Percentiles rank a stretch among this genome's conserved stretches.
These are phyloP conservation scores for Cordilura impudica DNA, from an alignment of 2,888 invertebrate species.

Conservation along the genomic window DNA sequence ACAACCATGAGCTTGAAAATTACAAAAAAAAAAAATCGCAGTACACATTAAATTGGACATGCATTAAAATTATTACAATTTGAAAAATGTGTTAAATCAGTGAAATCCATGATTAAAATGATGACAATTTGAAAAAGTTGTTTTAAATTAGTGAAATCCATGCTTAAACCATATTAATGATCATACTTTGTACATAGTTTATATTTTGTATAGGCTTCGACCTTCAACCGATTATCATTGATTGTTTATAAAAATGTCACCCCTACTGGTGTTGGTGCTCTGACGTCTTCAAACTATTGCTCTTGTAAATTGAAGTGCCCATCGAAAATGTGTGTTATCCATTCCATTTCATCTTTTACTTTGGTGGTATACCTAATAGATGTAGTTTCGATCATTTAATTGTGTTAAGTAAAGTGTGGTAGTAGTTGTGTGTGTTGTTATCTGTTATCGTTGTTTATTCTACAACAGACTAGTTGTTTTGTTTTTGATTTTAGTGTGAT, in stretches of 20 bases:
- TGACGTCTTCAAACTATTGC: not conserved
- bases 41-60: no score
- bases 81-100: not conserved
- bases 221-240: not conserved
- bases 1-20: constrained; percentile 18
- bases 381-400: not conserved
- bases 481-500: constrained; percentile 46
- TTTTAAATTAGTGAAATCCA: constrained; percentile 6
- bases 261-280: not conserved
- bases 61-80: not conserved
- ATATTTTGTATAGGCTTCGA: not conserved
- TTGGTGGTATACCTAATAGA: not conserved
- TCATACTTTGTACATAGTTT: no score
- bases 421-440: constrained; percentile 34
- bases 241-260: not conserved
- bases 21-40: constrained; percentile 10
- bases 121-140: not conserved
- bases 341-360: constrained; percentile 1
- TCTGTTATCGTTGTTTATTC: constrained; percentile 47
- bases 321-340: constrained; percentile 17
- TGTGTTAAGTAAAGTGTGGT: not conserved
- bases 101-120: constrained; percentile 7
- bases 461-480: constrained; percentile 38
- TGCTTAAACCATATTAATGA: not conserved
- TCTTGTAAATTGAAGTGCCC: constrained; percentile 38